Conservation (phyloP, 2,888 invertebrate species). For the Invenusta paracnida region DNA sequence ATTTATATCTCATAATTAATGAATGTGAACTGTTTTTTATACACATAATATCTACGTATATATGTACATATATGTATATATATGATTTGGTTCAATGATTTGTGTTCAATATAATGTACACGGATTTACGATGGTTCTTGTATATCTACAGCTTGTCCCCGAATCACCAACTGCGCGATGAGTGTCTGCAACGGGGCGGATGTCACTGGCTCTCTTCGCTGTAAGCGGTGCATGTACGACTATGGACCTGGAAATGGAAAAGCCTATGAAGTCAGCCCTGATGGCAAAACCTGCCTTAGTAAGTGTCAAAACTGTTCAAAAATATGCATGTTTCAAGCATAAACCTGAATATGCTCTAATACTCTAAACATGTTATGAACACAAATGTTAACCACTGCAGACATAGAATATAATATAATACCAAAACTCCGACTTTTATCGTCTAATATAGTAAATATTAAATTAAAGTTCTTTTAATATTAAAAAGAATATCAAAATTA, state of each 20-base stretch:
- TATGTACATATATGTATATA: neutral
- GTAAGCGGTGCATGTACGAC: conserved; percentile 8
- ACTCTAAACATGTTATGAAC: too few relatives aligned
- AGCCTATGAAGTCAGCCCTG: conserved; percentile 4
- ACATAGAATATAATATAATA: too few relatives aligned
- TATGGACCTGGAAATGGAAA: neutral
- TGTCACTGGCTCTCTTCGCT: neutral
- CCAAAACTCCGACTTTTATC: too few relatives aligned
- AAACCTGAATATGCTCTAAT: too few relatives aligned
- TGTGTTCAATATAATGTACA: neutral
- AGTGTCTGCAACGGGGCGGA: neutral
- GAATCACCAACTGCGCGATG: neutral
- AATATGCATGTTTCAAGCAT: too few relatives aligned
- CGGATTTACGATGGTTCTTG: neutral
- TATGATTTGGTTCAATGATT: neutral
- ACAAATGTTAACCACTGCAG: too few relatives aligned
- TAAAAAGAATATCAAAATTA: too few relatives aligned
- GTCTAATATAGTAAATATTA: too few relatives aligned
- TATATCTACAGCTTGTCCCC: neutral
- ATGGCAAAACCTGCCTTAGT: conserved; percentile 13
- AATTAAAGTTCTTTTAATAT: too few relatives aligned
- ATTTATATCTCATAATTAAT: too few relatives aligned
- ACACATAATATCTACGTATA: too few relatives aligned
- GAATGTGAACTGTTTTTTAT: too few relatives aligned
- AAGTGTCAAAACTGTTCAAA: neutral